phyloP scores from a whole-genome alignment of 1,140 invertebrate species.

The Heliconius himera region DNA sequence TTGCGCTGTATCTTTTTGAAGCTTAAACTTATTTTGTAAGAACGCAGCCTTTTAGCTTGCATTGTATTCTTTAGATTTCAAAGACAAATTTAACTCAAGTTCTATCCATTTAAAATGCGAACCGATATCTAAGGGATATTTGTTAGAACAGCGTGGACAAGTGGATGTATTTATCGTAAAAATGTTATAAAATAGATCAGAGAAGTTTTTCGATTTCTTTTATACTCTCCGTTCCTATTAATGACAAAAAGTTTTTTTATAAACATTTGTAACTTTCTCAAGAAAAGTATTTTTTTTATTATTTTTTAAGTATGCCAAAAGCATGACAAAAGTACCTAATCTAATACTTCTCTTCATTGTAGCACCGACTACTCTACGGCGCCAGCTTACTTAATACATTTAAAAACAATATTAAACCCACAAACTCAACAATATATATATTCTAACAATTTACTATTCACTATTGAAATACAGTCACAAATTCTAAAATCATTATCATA shows the following conservation, averaged over 20 bases:
- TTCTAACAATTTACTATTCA: not conserved
- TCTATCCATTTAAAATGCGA: not conserved
- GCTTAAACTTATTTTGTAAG: conserved; percentile 22
- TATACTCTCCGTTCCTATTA: too few species aligned
- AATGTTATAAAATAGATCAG: not conserved
- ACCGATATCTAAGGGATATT: not conserved
- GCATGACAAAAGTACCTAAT: too few species aligned
- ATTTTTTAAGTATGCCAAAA: too few species aligned
- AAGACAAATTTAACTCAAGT: not conserved
- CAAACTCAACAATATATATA: not conserved
- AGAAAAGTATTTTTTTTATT: too few species aligned
- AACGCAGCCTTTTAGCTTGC: conserved; percentile 1
- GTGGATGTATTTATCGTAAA: not conserved
- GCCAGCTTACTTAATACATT: not conserved
- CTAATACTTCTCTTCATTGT: too few species aligned
- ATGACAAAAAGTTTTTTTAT: too few species aligned
- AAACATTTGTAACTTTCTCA: too few species aligned
- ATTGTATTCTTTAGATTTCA: not conserved
- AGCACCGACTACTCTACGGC: not conserved
- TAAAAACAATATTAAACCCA: not conserved
- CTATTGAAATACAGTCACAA: conserved; percentile 5
- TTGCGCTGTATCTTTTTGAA: conserved; percentile 22
- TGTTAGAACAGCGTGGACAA: not conserved
- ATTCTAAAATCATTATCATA: conserved; percentile 3
- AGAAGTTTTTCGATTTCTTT: too few species aligned